Evolutionary conservation across 2,797 vertebrate genomes (phyloP), one percentile per base, ranked within the genome.

Genomic region (Arrhamphus sclerolepis): DNA sequence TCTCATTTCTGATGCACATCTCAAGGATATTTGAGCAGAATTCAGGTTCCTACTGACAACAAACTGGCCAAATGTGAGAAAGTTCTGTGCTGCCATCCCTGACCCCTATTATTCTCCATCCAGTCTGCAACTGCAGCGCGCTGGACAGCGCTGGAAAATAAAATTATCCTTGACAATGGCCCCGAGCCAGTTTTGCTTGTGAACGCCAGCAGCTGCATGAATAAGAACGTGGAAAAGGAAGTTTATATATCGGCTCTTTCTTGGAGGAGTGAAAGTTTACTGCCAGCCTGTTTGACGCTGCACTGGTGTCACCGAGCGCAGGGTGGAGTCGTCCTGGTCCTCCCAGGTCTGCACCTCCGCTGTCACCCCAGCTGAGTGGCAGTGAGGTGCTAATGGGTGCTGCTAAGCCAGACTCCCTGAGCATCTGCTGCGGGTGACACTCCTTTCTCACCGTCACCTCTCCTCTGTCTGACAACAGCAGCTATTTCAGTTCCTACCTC

Each of bases 301-400:
- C 55, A 42, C 59, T 61, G 48, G 56, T 80, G 83, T 84, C 75
- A 73, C 66, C 7, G 68, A 77, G 82, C 72, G 14, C 83, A 48
- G 81, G 59, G 7, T 39, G 74, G 58, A 79, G 55, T 72, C 70
- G 51, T 59, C 65, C 57, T 64, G 71, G 62, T 87, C 79, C 63
- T 88, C 67, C 67, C 73, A 78, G 87, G 87, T 85, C 85, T 78
- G 80, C 81, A 85, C 81, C 82, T 81, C 82, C 79, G 77, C 77
- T 76, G 78, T 84, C 87, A 85, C 84, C 84, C 82, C 39, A 72
- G 64, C 87, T 86, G 88, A 89, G 90, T 91, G 88, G 90, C 88
- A 89, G 86, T 70, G 83, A 93, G 89, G 91, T 90, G 92, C 89
- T 93, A 93, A 94, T 93, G 87, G 91, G 83, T 85, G 89, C 85